Conservation (phyloP, 2,888 invertebrate genomes). For the Epinotia nisella region DNA sequence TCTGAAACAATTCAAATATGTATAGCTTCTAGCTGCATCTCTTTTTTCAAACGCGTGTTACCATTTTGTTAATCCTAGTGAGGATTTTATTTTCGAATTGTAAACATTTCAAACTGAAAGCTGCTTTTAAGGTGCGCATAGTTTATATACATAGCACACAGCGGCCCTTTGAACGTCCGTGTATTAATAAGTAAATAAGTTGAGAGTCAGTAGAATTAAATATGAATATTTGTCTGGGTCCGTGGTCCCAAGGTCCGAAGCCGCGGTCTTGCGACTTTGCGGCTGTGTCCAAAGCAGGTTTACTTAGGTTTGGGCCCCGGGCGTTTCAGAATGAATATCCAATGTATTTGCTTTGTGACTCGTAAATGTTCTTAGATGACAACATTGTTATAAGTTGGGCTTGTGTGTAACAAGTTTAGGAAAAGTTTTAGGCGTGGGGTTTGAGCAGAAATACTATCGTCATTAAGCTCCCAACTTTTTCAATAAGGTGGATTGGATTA, state of each 20-base stretch:
- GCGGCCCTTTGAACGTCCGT: constrained; percentile 66
- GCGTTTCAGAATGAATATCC: constrained; percentile 75
- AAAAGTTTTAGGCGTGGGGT: constrained; percentile 54
- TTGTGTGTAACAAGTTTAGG: constrained; percentile 61
- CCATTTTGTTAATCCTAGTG: constrained; percentile 5
- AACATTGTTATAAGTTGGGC: constrained; percentile 76
- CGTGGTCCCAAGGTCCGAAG: constrained; percentile 67
- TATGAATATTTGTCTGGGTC: constrained; percentile 80
- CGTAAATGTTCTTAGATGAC: constrained; percentile 73
- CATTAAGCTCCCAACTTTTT: neutral
- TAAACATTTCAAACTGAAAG: constrained; percentile 13
- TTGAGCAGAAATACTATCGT: neutral
- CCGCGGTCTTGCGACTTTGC: constrained; percentile 71
- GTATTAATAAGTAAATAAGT: constrained; percentile 66
- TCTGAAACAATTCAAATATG: neutral
- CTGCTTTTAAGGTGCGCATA: constrained; percentile 15
- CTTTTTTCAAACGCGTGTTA: neutral
- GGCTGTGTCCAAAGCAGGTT: constrained; percentile 68
- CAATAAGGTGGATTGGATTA: neutral
- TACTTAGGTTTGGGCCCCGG: constrained; percentile 74
- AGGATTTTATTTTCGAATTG: neutral
- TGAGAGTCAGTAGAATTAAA: constrained; percentile 75
- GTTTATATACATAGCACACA: constrained; percentile 42
- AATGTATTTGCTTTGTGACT: constrained; percentile 78
- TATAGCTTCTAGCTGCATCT: neutral